These are phyloP conservation scores for Cetoscarus ocellatus DNA, from an alignment of 2,797 vertebrate genomes.

Conservation along the genomic window DNA sequence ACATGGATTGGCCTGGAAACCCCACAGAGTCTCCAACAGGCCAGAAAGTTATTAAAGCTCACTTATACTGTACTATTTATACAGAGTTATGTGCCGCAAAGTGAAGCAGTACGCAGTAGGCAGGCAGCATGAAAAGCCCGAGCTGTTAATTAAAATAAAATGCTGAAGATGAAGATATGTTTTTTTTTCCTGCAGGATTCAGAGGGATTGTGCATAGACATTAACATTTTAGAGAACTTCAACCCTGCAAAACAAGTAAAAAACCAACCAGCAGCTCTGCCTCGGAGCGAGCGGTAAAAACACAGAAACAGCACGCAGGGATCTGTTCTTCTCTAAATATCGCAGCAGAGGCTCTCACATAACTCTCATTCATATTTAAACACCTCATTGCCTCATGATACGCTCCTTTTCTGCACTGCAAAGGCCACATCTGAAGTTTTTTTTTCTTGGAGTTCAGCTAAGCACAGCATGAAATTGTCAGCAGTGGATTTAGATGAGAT, in stretches of 20 bases:
- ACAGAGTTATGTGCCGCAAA: conserved; percentile 4
- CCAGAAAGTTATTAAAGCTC: no score
- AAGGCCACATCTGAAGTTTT: conserved; percentile 35
- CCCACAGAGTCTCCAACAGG: no score
- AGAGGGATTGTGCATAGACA: conserved; percentile 12
- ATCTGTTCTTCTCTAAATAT: conserved; percentile 61
- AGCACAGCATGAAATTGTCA: conserved; percentile 36
- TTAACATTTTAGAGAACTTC: conserved; percentile 47
- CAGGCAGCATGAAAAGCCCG: not conserved
- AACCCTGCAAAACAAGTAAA: conserved; percentile 17
- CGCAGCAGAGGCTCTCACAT: conserved; percentile 54
- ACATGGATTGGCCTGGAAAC: no score
- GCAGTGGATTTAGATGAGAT: conserved; percentile 13
- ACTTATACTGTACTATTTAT: not conserved
- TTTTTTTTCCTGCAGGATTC: conserved; percentile 19
- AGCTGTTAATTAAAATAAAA: conserved; percentile 21
- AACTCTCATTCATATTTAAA: conserved; percentile 75
- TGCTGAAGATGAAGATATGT: conserved; percentile 7
- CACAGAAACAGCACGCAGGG: conserved; percentile 22
- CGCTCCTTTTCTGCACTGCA: conserved; percentile 13
- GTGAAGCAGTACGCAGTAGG: not conserved
- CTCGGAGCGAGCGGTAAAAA: conserved; percentile 34
- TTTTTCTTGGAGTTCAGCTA: conserved; percentile 38
- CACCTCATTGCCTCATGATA: conserved; percentile 44
- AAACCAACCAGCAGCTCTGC: conserved; percentile 8